Evolutionary conservation across 2,797 vertebrate genomes (phyloP), one percentile per base, ranked within the genome.

Genomic region (Diceros bicornis): DNA sequence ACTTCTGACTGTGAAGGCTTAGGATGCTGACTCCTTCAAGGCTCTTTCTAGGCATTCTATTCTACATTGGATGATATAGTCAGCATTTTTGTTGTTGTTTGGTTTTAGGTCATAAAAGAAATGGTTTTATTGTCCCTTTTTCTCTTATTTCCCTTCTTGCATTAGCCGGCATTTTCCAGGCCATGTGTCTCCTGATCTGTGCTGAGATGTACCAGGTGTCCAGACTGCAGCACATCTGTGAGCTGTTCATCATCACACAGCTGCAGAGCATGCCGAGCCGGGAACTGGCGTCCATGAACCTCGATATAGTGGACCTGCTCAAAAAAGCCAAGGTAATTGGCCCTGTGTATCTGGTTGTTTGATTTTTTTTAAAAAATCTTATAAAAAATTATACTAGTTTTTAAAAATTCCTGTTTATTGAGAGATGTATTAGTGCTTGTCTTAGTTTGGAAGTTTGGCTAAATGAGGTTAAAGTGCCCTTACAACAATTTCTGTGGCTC

Each of bases 131-230:
- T 44, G 4, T 37, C 50, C 18, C 0, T 59, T 59, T 66, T 37
- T 78, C 29, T 23, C 27, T 91, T 57, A 4, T 55, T 27, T 74
- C 71, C 85, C 50, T 91, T 61, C 62, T 93, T 68, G 98, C 96
- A 98, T 84, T 98, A 99, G 99, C 99, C 90, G 99, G 99, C 96
- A 99, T 99, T 98, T 98, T 99, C 89, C 99, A 99, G 98, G 99
- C 99, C 29, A 99, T 99, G 99, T 99, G 99, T 8, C 99, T 99
- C 97, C 98, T 99, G 95, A 99, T 99, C 97, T 99, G 99, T 89
- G 99, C 99, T 0, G 99, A 99, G 99, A 99, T 99, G 99, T 99
- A 99, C 98, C 99, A 99, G 96, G 99, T 99, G 86, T 99, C 99
- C 84, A 99, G 99, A n/a, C 99, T 99, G 55, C 99, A 99, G 99